Evolutionary conservation across 2,113 vertebrate species (phyloP), one percentile per base, ranked within the genome.

Genomic region (Phyllopteryx taeniolatus): DNA sequence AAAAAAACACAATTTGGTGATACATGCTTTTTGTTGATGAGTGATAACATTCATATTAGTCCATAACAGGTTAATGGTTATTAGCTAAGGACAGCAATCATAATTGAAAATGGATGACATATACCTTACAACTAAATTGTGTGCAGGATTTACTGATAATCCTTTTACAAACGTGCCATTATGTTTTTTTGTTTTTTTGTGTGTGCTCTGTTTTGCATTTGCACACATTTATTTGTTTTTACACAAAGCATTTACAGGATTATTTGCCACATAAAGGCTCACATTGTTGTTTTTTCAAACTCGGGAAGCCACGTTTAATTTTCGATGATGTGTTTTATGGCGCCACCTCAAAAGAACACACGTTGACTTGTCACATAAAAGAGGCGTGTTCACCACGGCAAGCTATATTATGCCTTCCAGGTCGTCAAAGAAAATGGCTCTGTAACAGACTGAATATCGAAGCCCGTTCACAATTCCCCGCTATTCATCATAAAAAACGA

Each of bases 371-470:
- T 75, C 82, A 70, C 75, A 74, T 74, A 76, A 69, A 81, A 78
- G 67, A 47, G 4, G 74, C 68, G 75, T 84, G 79, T 90, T 92
- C 88, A 83, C 87, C 71, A 68, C 71, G 81, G 81, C 88, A 3
- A 51, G 49, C 86, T 88, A 75, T 74, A 89, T 90, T 89, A 88
- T 86, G 79, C 79, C 31, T 72, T 82, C 76, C 72, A 63, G 82
- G 85, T 88, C 88, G 83, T 92, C 88, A 85, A 85, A 86, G 78
- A 79, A 87, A 88, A 92, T 89, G 91, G 83, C 89, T 89, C 62
- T 42, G 86, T 90, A 81, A 80, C 85, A 79, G 84, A 88, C 83
- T 63, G 43, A 67, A 77, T 80, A 88, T 87, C 87, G 88, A 91
- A 78, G 78, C 84, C 82, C 78, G 79, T 82, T 85, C 80, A 86